Base-by-base conservation (phyloP, 1,140 invertebrate genomes). In the Helicoverpa zea region DNA sequence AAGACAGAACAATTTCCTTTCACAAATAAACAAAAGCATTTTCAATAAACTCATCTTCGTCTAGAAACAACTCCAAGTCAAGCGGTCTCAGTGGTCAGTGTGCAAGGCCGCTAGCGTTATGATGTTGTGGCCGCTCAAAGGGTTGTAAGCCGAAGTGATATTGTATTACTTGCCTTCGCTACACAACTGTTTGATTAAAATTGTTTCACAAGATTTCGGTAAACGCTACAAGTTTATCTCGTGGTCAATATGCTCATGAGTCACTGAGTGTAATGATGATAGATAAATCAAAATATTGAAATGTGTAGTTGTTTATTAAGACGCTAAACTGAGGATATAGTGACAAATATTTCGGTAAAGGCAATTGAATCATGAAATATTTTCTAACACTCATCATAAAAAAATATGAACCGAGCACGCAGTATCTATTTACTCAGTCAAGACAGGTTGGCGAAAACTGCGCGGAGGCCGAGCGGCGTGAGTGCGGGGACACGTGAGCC, bases 101-200 rank as follows among this genome's bases (percentile, higher is more conserved):
- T 68, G 10, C 4, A 5, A 16, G 64, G 64, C 10, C 43, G 16
- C 43, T 68, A 49, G 49, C 13, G 68, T 52, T 72, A 52, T 72
- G 68, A 54, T 72, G 68, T 43, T n/a, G 68, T 43, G 68, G 68
- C 18, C 23, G 68, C 47, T 72, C 68, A 72, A 72, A 72, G 49
- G 68, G 68, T 16, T 52, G 47, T 72, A 29, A 72, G 54, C 18
- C 49, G 30, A 29, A 72, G 68, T 54, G 68, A 72, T 72, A 54
- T 52, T 72, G 68, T 72, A 54, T 54, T 72, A 72, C 47, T 72
- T 52, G 68, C 13, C 49, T 52, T 54, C 52, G n/a, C 47, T 72
- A 49, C 2, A 51, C 47, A 30, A 72, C 49, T 54, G 68, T 72
- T 72, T 72, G 47, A 72, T 72, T 72, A 72, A 72, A 72, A 72